These are phyloP conservation scores for Pedicia rivosa DNA, from an alignment of 2,888 invertebrate species.

Conservation along the genomic window DNA sequence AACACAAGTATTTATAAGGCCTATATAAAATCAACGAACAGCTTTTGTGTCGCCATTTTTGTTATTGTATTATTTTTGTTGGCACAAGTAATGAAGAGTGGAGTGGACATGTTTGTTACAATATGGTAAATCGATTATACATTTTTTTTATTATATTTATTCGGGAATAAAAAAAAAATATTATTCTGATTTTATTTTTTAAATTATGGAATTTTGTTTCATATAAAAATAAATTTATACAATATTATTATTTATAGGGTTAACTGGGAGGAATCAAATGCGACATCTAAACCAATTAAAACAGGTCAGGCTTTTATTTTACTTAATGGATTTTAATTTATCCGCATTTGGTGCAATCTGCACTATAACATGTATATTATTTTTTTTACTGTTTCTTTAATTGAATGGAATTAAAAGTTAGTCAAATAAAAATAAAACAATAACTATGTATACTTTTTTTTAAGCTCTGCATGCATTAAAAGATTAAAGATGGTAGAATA, in stretches of 20 bases:
- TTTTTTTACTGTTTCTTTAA: too few species aligned
- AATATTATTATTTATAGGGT: slow-evolving; percentile 33
- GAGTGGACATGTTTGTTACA: slow-evolving; percentile 28
- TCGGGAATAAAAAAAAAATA: too few species aligned
- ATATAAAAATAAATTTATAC: too few species aligned
- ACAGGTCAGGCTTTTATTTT: background rate
- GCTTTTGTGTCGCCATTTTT: slow-evolving; percentile 15
- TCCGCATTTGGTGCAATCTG: too few species aligned
- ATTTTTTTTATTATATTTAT: background rate
- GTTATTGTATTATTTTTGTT: slow-evolving; percentile 18
- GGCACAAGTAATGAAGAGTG: slow-evolving; percentile 21
- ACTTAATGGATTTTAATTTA: too few species aligned
- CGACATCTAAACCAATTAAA: background rate
- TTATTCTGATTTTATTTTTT: background rate
- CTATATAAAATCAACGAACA: slow-evolving; percentile 23
- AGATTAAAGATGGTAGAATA: too few species aligned
- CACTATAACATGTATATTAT: too few species aligned
- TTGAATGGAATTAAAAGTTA: too few species aligned
- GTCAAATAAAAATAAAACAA: too few species aligned
- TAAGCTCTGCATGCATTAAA: too few species aligned
- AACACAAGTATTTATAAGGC: slow-evolving; percentile 14
- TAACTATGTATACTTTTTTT: too few species aligned
- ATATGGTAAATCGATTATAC: slow-evolving; percentile 20
- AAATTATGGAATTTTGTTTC: slow-evolving; percentile 1
- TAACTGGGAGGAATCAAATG: slow-evolving; percentile 33